These are phyloP conservation scores for Daboia siamensis DNA, from an alignment of 2,113 vertebrate genomes.

Conservation along the genomic window DNA sequence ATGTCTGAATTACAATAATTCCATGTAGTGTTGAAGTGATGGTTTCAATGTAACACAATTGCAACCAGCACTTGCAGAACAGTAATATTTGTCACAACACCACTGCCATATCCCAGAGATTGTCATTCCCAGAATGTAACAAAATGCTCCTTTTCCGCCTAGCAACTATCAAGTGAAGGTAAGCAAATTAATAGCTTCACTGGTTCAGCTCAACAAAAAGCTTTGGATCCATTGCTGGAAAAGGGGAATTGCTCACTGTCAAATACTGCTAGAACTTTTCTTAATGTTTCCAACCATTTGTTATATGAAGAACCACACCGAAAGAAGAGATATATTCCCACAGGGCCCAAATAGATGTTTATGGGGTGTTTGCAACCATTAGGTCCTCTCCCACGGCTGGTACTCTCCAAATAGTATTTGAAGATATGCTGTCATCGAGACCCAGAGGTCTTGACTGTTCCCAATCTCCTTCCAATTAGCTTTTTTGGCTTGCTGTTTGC, in stretches of 20 bases:
- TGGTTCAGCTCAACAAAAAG: neutral
- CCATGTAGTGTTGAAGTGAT: neutral
- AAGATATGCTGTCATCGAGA: neutral
- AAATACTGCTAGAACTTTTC: neutral
- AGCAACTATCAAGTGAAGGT: neutral
- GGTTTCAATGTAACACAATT: neutral
- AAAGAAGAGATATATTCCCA: neutral
- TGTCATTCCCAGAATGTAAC: neutral
- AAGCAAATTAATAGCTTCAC: conserved; percentile 24
- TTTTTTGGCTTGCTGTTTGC: neutral
- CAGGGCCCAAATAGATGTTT: neutral
- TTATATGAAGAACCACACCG: neutral
- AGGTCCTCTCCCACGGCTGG: neutral
- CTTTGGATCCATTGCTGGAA: neutral
- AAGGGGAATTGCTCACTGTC: neutral
- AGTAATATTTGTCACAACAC: neutral
- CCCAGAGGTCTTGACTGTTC: neutral
- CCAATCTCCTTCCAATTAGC: neutral
- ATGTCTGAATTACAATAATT: neutral
- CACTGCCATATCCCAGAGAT: neutral
- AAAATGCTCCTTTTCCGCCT: neutral
- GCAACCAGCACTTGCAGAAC: neutral
- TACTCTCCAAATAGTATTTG: neutral
- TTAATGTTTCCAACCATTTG: neutral
- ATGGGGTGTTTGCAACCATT: neutral